These are phyloP conservation scores for Creontiades dilutus DNA, from an alignment of 2,888 invertebrate genomes.

Conservation along the genomic window DNA sequence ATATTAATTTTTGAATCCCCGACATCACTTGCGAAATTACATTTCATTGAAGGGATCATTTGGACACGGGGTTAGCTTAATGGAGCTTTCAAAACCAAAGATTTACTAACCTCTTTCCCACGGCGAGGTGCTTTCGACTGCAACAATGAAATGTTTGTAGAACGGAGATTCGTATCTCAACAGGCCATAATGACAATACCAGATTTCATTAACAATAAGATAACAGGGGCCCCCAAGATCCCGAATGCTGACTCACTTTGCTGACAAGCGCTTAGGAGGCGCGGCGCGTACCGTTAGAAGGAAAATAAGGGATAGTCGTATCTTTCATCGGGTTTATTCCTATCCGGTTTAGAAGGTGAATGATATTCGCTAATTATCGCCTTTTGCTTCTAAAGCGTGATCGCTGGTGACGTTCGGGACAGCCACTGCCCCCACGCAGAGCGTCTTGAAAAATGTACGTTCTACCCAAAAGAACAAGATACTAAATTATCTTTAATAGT, in stretches of 20 bases:
- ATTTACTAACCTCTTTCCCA: constrained; percentile 35
- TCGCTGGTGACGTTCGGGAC: not conserved
- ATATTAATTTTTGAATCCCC: too few relatives aligned
- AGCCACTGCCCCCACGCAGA: not conserved
- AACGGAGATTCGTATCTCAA: constrained; percentile 52
- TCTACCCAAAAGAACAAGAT: too few relatives aligned
- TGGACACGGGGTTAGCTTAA: not conserved
- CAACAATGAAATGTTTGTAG: constrained; percentile 55
- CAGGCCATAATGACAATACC: constrained; percentile 42
- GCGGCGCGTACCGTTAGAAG: constrained; percentile 30
- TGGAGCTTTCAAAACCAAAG: not conserved
- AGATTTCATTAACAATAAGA: constrained; percentile 60
- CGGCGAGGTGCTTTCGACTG: constrained; percentile 8
- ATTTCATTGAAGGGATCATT: not conserved
- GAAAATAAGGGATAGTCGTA: constrained; percentile 22
- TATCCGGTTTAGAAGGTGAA: not conserved
- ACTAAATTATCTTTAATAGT: too few relatives aligned
- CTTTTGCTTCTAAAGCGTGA: not conserved
- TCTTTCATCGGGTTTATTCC: not conserved
- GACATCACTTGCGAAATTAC: not conserved
- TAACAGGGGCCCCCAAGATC: constrained; percentile 39
- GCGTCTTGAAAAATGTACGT: too few relatives aligned
- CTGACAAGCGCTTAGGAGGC: not conserved
- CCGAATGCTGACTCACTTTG: constrained; percentile 46
- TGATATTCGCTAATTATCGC: not conserved